Conservation (phyloP, 23 tunicate genomes). For the Ciona savignyi region DNA sequence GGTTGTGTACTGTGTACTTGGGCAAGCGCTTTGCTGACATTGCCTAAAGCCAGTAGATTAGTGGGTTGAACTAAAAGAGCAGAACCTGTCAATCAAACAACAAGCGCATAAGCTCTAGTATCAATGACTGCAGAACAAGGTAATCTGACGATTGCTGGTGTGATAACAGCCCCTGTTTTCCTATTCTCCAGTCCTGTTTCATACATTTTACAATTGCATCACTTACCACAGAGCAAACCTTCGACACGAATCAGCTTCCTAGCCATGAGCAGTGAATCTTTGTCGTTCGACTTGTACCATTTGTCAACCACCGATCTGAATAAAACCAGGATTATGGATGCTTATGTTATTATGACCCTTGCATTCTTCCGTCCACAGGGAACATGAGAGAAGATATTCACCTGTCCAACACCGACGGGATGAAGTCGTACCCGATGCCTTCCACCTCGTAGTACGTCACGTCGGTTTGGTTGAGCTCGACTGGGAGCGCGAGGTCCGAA, state of each 20-base stretch:
- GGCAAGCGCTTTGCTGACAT: too few relatives aligned
- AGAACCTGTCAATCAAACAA: background rate
- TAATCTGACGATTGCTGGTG: background rate
- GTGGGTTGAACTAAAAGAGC: too few relatives aligned
- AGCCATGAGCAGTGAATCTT: slow-evolving; percentile 89
- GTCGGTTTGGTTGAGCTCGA: slow-evolving; percentile 74
- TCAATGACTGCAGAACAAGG: background rate
- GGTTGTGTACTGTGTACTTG: too few relatives aligned
- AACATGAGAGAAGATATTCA: background rate
- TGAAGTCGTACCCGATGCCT: slow-evolving; percentile 98
- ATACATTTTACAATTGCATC: slow-evolving; percentile 4
- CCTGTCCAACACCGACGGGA: slow-evolving; percentile 95
- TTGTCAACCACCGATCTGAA: slow-evolving; percentile 95
- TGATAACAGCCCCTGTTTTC: too few relatives aligned
- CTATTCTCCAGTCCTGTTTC: background rate
- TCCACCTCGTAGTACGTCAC: slow-evolving; percentile 87
- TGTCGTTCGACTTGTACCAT: slow-evolving; percentile 95
- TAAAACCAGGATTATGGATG: too few relatives aligned
- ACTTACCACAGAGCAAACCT: slow-evolving; percentile 84
- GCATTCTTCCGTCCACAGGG: too few relatives aligned
- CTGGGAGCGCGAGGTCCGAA: slow-evolving; percentile 91
- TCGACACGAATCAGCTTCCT: slow-evolving; percentile 73
- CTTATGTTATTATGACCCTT: too few relatives aligned
- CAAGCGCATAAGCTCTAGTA: too few relatives aligned
- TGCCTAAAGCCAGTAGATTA: too few relatives aligned